Conservation (phyloP, 2,888 invertebrate genomes). For the Aphodius sticticus region DNA sequence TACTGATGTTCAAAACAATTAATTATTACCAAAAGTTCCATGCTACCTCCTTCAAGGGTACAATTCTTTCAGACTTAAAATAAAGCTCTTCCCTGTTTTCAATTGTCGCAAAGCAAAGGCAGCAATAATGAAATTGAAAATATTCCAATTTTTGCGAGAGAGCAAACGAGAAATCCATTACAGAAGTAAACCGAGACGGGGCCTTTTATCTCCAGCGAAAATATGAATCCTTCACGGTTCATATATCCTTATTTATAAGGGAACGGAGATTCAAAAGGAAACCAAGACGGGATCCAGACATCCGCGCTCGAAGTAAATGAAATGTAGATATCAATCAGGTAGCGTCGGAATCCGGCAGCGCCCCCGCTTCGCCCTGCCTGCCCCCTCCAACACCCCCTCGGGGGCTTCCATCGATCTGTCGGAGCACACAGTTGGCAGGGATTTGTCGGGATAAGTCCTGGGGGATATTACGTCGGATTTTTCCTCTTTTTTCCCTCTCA, state of each 20-base stretch:
- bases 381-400: conserved; percentile 19
- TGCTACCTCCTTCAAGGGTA: too few relatives aligned
- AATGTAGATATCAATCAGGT: conserved; percentile 34
- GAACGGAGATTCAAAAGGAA: conserved; percentile 16
- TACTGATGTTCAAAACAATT: too few relatives aligned
- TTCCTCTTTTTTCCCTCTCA: conserved; percentile 18
- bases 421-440: conserved; percentile 29
- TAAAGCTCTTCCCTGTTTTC: too few relatives aligned
- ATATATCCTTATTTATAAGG: conserved; percentile 15
- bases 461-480: conserved; percentile 28
- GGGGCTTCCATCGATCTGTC: conserved; percentile 27
- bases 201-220: not conserved
- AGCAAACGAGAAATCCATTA: conserved; percentile 4
- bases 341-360: conserved; percentile 5
- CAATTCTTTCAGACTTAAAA: too few relatives aligned
- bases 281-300: conserved; percentile 10
- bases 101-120: not conserved
- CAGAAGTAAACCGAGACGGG: not conserved
- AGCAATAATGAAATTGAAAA: not conserved
- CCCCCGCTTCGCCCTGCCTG: conserved; percentile 7
- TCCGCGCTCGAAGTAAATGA: conserved; percentile 31
- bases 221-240: conserved; percentile 16
- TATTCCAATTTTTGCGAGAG: not conserved
- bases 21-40: too few relatives aligned
- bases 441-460: conserved; percentile 32